phyloP scores from a whole-genome alignment of 1,140 invertebrate genomes.

The Conopomorpha cramerella region DNA sequence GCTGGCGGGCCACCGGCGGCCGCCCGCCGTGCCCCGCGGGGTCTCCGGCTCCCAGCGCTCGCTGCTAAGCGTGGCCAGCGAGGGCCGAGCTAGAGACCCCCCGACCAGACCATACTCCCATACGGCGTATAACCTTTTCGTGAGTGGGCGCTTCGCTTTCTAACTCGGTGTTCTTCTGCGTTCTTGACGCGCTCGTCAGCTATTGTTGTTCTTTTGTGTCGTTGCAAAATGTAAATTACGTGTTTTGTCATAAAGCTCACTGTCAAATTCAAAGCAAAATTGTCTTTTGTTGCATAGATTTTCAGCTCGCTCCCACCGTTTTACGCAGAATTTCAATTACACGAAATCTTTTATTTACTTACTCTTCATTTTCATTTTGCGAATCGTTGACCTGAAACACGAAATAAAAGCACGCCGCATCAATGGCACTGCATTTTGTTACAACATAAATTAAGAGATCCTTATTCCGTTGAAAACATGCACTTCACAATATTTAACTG shows the following conservation, averaged over 20 bases:
- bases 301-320: no score
- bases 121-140: conserved; percentile 55
- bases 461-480: no score
- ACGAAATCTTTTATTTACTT: no score
- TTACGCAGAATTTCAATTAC: no score
- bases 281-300: no score
- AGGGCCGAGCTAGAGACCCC: conserved; percentile 42
- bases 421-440: no score
- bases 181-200: conserved; percentile 17
- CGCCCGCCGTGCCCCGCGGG: conserved; percentile 18
- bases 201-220: conserved; percentile 5
- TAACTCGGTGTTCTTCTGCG: conserved; percentile 48
- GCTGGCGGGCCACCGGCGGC: conserved; percentile 19
- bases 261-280: no score
- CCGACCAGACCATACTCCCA: conserved; percentile 30
- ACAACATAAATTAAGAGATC: no score
- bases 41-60: conserved; percentile 40
- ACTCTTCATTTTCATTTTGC: no score
- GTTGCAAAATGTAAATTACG: conserved; percentile 12
- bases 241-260: conserved; percentile 10
- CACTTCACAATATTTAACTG: no score
- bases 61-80: conserved; percentile 51
- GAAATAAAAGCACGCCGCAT: no score
- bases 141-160: conserved; percentile 59
- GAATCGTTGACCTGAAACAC: no score